Evolutionary conservation across 2,113 vertebrate genomes (phyloP), one percentile per base, ranked within the genome.

Genomic region (Speoplatyrhinus poulsoni): DNA sequence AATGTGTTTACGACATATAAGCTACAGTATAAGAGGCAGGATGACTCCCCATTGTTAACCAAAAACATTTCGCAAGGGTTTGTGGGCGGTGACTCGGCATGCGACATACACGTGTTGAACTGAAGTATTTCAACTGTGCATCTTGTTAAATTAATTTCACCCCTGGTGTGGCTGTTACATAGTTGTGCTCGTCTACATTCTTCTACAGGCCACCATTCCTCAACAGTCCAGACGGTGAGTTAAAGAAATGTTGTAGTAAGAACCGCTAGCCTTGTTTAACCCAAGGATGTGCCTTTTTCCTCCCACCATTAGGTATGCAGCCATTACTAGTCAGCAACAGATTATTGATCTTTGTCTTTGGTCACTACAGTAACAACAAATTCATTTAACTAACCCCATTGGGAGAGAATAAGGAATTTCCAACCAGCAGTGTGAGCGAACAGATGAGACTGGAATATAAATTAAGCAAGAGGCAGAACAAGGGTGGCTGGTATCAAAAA

Each of bases 321-420:
- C 72, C 84, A 87, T 90, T 88, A 92, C 86, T 90, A 26, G 26
- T 26, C 89, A 90, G 81, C 88, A 85, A 82, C 75, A 73, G 65
- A 67, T 77, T 85, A 92, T 88, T 90, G 87, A 90, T 90, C 73
- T 56, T 61, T 74, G 85, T 87, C 87, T 85, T 73, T 83, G 75
- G 82, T 72, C 83, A 87, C 77, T 86, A 85, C 78, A 72, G 82
- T 91, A 91, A 92, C 89, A 86, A 85, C 78, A 76, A 87, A 92
- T 89, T 87, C 88, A 92, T 89, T 91, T 82, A 90, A 90, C 79
- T 77, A 81, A 67, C 82, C 82, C 83, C 74, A 41, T 60, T 54
- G 56, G 77, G 71, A 73, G 72, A 49, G 60, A 72, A 10, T 81
- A 83, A 81, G 86, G 83, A 86, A 75, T 75, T 72, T 79, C 62